phyloP scores from a whole-genome alignment of 2,113 vertebrate species.

The Sclerurus mexicanus region DNA sequence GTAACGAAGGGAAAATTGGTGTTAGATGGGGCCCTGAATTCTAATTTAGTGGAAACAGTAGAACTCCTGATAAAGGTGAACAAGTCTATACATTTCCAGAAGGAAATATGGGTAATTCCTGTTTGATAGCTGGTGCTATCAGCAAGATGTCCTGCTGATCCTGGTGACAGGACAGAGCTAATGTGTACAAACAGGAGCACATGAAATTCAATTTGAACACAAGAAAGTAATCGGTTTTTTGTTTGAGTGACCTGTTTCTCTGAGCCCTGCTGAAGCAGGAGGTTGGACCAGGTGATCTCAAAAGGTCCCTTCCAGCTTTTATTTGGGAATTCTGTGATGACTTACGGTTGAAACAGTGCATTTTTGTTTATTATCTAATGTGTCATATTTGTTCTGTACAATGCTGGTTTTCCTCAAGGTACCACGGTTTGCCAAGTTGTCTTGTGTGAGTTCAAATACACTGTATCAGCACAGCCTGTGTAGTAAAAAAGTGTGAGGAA shows the following conservation, averaged over 20 bases:
- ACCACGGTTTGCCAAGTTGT: not conserved
- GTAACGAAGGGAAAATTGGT: not conserved
- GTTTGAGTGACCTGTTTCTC: not conserved
- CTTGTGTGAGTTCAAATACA: not conserved
- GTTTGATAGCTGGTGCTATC: not conserved
- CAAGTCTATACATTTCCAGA: not conserved
- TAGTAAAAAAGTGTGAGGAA: not conserved
- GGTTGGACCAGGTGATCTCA: not conserved
- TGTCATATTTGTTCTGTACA: not conserved
- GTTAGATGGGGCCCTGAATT: not conserved
- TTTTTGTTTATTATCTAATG: not conserved
- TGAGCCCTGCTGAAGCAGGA: not conserved
- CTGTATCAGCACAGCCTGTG: not conserved
- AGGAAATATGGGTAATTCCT: not conserved
- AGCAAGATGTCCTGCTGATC: conserved; percentile 4
- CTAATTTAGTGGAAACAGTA: not conserved
- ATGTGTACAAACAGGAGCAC: not conserved
- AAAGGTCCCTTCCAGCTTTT: not conserved
- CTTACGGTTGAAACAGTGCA: not conserved
- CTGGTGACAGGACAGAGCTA: not conserved
- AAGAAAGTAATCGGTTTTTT: not conserved
- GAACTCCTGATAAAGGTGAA: not conserved
- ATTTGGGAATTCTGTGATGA: not conserved
- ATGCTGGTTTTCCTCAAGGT: not conserved
- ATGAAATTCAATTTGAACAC: not conserved